Percentiles rank a stretch among this genome's conserved stretches.
These are phyloP conservation scores for Nasonovia ribisnigri DNA, from an alignment of 2,888 invertebrate genomes.

Conservation along the genomic window DNA sequence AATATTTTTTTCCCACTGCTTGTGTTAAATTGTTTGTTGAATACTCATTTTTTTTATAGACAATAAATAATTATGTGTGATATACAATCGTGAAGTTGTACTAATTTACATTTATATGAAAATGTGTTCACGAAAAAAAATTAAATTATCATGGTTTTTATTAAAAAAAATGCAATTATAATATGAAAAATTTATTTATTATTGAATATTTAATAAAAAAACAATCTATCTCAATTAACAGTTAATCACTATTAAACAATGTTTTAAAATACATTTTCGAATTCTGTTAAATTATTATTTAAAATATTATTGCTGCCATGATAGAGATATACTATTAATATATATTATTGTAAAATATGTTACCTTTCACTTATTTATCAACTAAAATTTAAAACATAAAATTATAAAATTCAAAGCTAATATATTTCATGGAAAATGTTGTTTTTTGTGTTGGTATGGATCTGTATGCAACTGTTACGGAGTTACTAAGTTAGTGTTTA, in stretches of 20 bases:
- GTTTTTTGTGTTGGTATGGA: background rate
- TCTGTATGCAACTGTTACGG: background rate
- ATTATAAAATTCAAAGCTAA: background rate
- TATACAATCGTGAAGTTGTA: background rate
- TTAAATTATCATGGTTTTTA: background rate
- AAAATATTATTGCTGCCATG: background rate
- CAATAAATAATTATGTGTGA: background rate
- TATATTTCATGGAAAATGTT: background rate
- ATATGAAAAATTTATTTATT: background rate
- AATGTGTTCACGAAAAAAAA: background rate
- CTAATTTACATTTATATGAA: conserved; percentile 15
- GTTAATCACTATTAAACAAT: background rate
- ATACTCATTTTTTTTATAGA: background rate
- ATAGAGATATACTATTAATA: background rate
- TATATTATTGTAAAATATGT: background rate
- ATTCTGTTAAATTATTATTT: background rate
- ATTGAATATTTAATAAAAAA: background rate
- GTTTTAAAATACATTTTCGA: background rate
- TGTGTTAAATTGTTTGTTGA: background rate
- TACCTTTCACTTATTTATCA: background rate
- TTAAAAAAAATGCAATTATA: background rate
- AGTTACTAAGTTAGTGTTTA: background rate
- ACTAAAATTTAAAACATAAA: background rate
- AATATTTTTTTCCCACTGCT: background rate
- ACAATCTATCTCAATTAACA: background rate